Base-by-base conservation (phyloP, 1,140 invertebrate genomes). In the Drosophila erecta region DNA sequence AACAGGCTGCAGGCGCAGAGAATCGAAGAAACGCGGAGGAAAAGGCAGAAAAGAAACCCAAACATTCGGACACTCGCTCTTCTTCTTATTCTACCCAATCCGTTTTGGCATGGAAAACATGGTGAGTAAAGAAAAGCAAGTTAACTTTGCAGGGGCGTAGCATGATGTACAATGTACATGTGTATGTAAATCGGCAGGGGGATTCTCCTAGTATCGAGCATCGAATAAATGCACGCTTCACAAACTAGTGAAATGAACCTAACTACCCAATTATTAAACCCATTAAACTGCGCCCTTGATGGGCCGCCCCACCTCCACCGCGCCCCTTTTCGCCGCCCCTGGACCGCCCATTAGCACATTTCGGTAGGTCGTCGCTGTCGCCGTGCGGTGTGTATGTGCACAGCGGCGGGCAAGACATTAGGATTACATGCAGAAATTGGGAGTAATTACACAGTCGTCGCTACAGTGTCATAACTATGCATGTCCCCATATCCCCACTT, bases 51-150 rank as follows among this genome's bases (percentile, higher is more conserved):
- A 65, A 40, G 15, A 24, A 55, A 35, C 10, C 30, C 33, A 37
- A 44, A 37, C 40, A 60, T 46, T 60, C 11, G 55, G 43, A 49
- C 22, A 24, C 44, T 49, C 22, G 1, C 56, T 40, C 58, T 22
- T 57, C 24, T 38, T 24, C 24, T 24, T 24, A 4, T 24, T 24
- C 57, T 60, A 27, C 49, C 24, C 59, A 58, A 58, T 66, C 40
- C 62, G 66, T 64, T 64, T 37, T 47, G 65, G 66, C 49, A 71
- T 65, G 64, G 46, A 57, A 70, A 71, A 53, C 44, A 71, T 71
- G 67, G 67, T 71, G 49, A 70, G 65, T 57, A 30, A 30, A 15
- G 3, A 30, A 15, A 50, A 27, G 4, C 12, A 4, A 1, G 44
- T 46, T 46, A 24, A 11, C 20, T 11, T 7, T 7, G 5, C 37